Evolutionary conservation across 1,140 invertebrate species (phyloP).

Genomic region (Zaprionus inermis): DNA sequence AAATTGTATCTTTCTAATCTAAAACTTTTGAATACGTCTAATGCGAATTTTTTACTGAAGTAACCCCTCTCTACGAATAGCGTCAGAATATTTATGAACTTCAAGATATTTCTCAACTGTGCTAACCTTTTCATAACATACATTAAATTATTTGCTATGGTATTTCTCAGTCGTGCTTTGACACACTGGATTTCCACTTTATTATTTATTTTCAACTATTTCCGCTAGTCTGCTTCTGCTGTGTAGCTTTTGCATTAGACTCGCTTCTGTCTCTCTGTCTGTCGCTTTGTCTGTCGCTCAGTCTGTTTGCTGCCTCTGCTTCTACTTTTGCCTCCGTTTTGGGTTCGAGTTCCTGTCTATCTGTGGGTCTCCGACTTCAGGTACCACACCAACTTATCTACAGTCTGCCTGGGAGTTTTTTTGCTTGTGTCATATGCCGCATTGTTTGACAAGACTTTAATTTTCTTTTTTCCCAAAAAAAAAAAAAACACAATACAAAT

Average conservation of each 20-base stretch:
- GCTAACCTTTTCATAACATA: too few relatives aligned
- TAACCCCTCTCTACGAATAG: too few relatives aligned
- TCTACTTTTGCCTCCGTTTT: constrained; percentile 8
- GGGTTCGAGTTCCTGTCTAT: constrained; percentile 39
- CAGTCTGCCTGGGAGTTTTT: background rate
- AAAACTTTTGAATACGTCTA: background rate
- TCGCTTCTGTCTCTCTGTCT: constrained; percentile 30
- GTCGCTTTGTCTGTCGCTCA: constrained; percentile 35
- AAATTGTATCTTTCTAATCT: too few relatives aligned
- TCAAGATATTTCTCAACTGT: too few relatives aligned
- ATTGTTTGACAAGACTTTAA: constrained; percentile 77
- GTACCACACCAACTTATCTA: constrained; percentile 34
- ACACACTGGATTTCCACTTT: constrained; percentile 3
- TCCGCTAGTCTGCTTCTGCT: constrained; percentile 49
- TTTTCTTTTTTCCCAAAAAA: constrained; percentile 32
- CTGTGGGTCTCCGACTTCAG: constrained; percentile 32
- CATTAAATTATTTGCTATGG: background rate
- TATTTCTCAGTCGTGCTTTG: constrained; percentile 2
- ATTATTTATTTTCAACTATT: constrained; percentile 58
- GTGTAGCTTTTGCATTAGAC: constrained; percentile 65
- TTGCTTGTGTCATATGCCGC: constrained; percentile 65
- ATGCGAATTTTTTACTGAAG: background rate
- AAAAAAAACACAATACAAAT: constrained; percentile 60
- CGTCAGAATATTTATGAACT: too few relatives aligned
- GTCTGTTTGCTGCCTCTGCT: constrained; percentile 17